Conservation (phyloP, 2,113 vertebrate genomes). For the Catharus fuscescens region DNA sequence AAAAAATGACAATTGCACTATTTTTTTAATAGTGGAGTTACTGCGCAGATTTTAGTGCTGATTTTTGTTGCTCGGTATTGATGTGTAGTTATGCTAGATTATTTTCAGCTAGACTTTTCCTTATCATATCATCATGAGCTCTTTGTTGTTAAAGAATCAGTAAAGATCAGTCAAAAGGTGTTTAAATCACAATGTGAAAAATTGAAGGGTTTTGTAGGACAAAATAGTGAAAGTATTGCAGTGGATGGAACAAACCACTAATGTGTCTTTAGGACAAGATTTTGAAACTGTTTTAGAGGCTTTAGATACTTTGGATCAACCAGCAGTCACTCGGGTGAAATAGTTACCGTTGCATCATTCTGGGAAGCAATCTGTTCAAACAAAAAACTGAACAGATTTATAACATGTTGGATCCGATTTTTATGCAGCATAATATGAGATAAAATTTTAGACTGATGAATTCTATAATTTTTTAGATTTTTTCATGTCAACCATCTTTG, state of each 20-base stretch:
- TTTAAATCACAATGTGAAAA: neutral
- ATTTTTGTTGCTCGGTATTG: neutral
- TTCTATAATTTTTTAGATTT: neutral
- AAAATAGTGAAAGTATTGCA: neutral
- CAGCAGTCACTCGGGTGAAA: neutral
- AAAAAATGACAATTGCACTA: neutral
- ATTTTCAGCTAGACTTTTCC: neutral
- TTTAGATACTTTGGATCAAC: neutral
- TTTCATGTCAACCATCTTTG: neutral
- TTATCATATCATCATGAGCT: neutral
- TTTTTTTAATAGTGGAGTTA: neutral
- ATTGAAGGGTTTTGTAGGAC: neutral
- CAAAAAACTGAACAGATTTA: neutral
- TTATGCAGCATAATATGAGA: neutral
- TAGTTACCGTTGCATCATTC: neutral
- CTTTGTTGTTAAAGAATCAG: neutral
- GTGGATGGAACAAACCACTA: neutral
- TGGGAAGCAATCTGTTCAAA: neutral
- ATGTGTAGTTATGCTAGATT: neutral
- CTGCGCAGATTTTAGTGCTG: neutral
- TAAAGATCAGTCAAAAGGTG: neutral
- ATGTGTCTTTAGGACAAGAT: neutral
- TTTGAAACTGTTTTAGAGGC: neutral
- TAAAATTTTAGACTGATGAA: neutral
- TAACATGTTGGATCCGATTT: neutral